Evolutionary conservation across 2,888 invertebrate species (phyloP).

Genomic region (Pollenia labialis): DNA sequence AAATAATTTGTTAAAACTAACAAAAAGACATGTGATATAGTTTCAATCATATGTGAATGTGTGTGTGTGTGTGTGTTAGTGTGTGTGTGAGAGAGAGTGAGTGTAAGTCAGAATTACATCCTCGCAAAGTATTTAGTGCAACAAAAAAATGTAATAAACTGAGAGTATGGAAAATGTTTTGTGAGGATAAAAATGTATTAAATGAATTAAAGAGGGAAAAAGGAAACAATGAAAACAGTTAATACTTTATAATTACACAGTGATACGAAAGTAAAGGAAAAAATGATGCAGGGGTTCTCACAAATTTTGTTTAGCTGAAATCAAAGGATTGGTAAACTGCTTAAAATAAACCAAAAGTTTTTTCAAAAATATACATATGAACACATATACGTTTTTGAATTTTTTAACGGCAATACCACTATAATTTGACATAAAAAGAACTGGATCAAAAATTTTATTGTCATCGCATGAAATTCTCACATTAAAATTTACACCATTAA

Average conservation of each 20-base stretch:
- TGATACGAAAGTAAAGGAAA: background rate
- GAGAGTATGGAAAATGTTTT: slow-evolving; percentile 57
- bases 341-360: no score
- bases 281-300: no score
- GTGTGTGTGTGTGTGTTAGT: background rate
- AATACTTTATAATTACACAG: background rate
- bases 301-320: no score
- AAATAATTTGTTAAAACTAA: slow-evolving; percentile 70
- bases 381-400: no score
- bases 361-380: no score
- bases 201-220: slow-evolving; percentile 31
- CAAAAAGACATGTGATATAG: slow-evolving; percentile 40
- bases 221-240: slow-evolving; percentile 30
- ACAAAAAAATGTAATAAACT: slow-evolving; percentile 27
- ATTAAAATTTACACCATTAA: no score
- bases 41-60: background rate
- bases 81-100: background rate
- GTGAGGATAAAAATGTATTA: slow-evolving; percentile 1
- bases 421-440: no score
- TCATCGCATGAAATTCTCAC: no score
- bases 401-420: no score
- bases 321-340: no score
- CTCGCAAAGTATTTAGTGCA: slow-evolving; percentile 22
- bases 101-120: background rate
- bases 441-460: no score